Evolutionary conservation across 2,888 invertebrate species (phyloP).

Genomic region (Craniophora ligustri): DNA sequence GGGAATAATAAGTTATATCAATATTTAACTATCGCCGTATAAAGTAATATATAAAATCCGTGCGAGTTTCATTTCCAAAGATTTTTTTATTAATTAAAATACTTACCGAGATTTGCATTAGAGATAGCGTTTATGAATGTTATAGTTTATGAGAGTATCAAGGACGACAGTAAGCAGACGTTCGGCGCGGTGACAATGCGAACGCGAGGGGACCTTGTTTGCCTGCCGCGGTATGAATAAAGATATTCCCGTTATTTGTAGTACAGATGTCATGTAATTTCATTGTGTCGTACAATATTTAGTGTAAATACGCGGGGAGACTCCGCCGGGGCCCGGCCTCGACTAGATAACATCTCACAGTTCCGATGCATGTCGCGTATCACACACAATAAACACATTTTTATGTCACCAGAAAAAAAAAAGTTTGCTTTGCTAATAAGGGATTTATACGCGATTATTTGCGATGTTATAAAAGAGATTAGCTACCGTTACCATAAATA

Average conservation of each 20-base stretch:
- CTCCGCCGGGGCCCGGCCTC: conserved; percentile 50
- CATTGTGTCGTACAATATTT: conserved; percentile 88
- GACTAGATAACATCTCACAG: conserved; percentile 84
- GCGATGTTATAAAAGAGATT: conserved; percentile 79
- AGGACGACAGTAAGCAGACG: conserved; percentile 81
- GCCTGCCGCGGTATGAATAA: conserved; percentile 86
- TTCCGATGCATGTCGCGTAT: conserved; percentile 75
- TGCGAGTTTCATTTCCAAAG: too few species aligned
- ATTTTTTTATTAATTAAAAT: conserved; percentile 2
- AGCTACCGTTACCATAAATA: conserved; percentile 71
- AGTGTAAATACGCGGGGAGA: conserved; percentile 86
- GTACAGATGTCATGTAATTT: conserved; percentile 89
- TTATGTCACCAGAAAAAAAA: conserved; percentile 75
- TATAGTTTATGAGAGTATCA: conserved; percentile 56
- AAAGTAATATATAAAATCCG: too few species aligned
- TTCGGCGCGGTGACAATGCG: conserved; percentile 73
- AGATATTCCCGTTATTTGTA: conserved; percentile 88
- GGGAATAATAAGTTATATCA: too few species aligned
- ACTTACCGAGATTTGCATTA: conserved; percentile 9
- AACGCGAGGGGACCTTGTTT: conserved; percentile 82
- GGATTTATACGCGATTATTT: conserved; percentile 79
- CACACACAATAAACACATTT: conserved; percentile 77
- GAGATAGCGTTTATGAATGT: conserved; percentile 40
- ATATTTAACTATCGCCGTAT: too few species aligned
- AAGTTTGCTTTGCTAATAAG: conserved; percentile 71